Conservation (phyloP, 2,888 invertebrate species). For the Chymomyza caudatula region DNA sequence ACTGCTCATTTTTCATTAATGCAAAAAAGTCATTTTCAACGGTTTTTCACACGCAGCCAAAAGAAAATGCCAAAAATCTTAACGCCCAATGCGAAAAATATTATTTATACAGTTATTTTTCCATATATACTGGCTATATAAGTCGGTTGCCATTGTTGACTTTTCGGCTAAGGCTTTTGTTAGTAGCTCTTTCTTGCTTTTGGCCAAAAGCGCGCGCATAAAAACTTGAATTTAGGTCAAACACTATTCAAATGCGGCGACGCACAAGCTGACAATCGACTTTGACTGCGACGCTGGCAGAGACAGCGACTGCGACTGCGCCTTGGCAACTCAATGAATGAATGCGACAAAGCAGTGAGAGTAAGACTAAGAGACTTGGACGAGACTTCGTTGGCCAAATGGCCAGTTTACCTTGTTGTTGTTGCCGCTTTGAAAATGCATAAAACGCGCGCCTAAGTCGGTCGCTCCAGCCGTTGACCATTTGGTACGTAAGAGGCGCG, state of each 20-base stretch:
- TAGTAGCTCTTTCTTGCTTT: constrained; percentile 58
- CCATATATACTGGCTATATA: constrained; percentile 8
- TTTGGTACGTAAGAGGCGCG: constrained; percentile 59
- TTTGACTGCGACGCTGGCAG: neutral
- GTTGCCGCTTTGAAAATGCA: constrained; percentile 62
- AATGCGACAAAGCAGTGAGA: constrained; percentile 47
- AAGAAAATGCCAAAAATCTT: constrained; percentile 44
- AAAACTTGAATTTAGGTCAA: constrained; percentile 63
- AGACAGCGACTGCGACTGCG: neutral
- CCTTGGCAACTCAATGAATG: constrained; percentile 49
- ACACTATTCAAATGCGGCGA: constrained; percentile 62
- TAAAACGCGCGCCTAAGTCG: constrained; percentile 66
- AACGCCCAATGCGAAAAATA: constrained; percentile 19
- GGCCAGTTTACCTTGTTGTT: constrained; percentile 52
- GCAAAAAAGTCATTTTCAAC: constrained; percentile 51
- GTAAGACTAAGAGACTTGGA: constrained; percentile 40
- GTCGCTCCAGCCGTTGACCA: constrained; percentile 68
- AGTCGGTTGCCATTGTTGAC: constrained; percentile 50
- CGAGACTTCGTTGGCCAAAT: constrained; percentile 57
- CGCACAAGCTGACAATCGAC: constrained; percentile 23
- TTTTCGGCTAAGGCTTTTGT: constrained; percentile 61
- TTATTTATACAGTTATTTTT: neutral
- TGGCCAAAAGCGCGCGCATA: constrained; percentile 47
- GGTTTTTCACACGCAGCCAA: constrained; percentile 59
- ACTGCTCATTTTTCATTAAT: constrained; percentile 17